Percentiles rank a stretch among this genome's conserved stretches.
Conservation (phyloP, 2,888 invertebrate genomes). For the Drosophila formosana region DNA sequence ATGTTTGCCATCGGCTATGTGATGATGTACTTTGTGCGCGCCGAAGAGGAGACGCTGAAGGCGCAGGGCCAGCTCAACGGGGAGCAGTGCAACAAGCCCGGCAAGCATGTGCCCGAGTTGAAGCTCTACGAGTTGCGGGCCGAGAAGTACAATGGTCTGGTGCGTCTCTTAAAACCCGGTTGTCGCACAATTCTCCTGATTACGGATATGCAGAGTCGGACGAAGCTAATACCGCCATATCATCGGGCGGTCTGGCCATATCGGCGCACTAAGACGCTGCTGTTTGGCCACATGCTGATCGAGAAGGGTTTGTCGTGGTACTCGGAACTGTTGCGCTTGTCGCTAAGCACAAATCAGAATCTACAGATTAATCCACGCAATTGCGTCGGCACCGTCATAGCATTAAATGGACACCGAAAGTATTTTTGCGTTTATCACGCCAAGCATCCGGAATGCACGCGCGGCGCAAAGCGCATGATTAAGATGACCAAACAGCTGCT, state of each 20-base stretch:
- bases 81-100: constrained; percentile 58
- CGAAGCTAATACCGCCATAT: constrained; percentile 95
- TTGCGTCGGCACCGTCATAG: constrained; percentile 98
- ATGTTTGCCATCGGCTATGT: constrained; percentile 93
- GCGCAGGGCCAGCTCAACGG: constrained; percentile 78
- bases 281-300: constrained; percentile 96
- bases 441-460: constrained; percentile 93
- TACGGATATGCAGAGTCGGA: constrained; percentile 94
- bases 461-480: constrained; percentile 90
- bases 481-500: constrained; percentile 89
- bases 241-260: constrained; percentile 98
- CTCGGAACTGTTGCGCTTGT: constrained; percentile 93
- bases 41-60: constrained; percentile 84
- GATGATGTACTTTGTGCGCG: constrained; percentile 92
- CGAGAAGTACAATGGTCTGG: constrained; percentile 97
- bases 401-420: constrained; percentile 97
- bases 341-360: constrained; percentile 92
- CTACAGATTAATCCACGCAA: constrained; percentile 97
- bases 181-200: constrained; percentile 96
- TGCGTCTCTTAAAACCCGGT: constrained; percentile 96
- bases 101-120: constrained; percentile 87
- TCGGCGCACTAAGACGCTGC: constrained; percentile 97
- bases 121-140: constrained; percentile 95
- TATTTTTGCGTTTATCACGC: constrained; percentile 99
- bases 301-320: constrained; percentile 98